Percentiles rank a stretch among this genome's conserved stretches.
Conservation (phyloP, 2,797 vertebrate genomes). For the Steatocranus sp. region DNA sequence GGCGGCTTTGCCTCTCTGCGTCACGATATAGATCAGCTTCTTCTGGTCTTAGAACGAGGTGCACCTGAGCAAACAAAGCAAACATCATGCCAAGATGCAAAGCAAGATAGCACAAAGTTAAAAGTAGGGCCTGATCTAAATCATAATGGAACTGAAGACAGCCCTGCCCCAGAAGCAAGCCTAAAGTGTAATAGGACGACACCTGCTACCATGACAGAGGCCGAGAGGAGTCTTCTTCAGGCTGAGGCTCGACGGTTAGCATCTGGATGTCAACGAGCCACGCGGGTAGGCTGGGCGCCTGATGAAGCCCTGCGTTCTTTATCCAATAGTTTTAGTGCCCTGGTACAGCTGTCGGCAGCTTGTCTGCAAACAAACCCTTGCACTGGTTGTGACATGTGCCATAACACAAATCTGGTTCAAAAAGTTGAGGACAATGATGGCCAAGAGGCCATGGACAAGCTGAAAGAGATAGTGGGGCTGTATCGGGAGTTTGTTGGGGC, state of each 20-base stretch:
- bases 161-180: neutral
- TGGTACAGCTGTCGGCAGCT: slow-evolving; percentile 84
- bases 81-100: slow-evolving; percentile 49
- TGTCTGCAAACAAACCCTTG: slow-evolving; percentile 88
- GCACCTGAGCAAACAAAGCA: slow-evolving; percentile 62
- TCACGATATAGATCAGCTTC: slow-evolving; percentile 84
- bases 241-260: slow-evolving; percentile 84
- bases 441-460: slow-evolving; percentile 78
- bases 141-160: slow-evolving; percentile 55
- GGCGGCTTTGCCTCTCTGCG: slow-evolving; percentile 82
- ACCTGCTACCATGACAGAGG: slow-evolving; percentile 77
- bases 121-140: slow-evolving; percentile 56
- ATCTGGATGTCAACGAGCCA: slow-evolving; percentile 87
- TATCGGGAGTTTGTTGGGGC: slow-evolving; percentile 89
- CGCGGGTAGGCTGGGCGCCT: slow-evolving; percentile 84
- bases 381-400: slow-evolving; percentile 76
- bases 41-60: slow-evolving; percentile 79
- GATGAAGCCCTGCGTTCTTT: slow-evolving; percentile 82
- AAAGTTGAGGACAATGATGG: slow-evolving; percentile 45
- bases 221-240: slow-evolving; percentile 81
- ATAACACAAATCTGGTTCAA: slow-evolving; percentile 19
- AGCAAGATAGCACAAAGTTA: slow-evolving; percentile 22
- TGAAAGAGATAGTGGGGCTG: slow-evolving; percentile 84
- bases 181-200: slow-evolving; percentile 48
- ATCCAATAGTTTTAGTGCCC: slow-evolving; percentile 84